Evolutionary conservation across 2,888 invertebrate genomes (phyloP).

Genomic region (Synanthedon vespiformis): DNA sequence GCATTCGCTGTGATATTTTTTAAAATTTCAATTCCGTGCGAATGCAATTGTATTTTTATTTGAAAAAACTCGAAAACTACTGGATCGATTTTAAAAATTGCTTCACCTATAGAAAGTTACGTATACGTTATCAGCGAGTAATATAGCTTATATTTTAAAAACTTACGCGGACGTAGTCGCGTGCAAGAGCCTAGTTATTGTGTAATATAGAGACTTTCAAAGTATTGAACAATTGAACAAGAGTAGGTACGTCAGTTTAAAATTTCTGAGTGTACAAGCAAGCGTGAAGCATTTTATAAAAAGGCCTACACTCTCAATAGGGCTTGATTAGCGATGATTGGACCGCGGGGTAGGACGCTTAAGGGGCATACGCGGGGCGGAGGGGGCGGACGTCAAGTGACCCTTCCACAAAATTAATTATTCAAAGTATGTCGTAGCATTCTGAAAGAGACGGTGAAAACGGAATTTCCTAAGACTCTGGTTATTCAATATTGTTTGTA

Average conservation of each 20-base stretch:
- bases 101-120: too few relatives aligned
- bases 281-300: slow-evolving; percentile 24
- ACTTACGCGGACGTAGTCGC: too few relatives aligned
- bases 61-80: too few relatives aligned
- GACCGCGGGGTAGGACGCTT: slow-evolving; percentile 9
- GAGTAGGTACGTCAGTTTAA: not conserved
- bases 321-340: slow-evolving; percentile 54
- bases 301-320: slow-evolving; percentile 40
- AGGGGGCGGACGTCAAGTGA: slow-evolving; percentile 23
- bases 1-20: too few relatives aligned
- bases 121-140: too few relatives aligned
- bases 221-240: too few relatives aligned
- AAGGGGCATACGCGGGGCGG: slow-evolving; percentile 3
- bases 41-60: too few relatives aligned
- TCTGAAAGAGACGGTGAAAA: slow-evolving; percentile 16
- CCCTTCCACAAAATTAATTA: slow-evolving; percentile 58
- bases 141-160: too few relatives aligned
- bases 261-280: slow-evolving; percentile 3
- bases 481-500: slow-evolving; percentile 37
- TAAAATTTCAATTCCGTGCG: too few relatives aligned
- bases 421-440: slow-evolving; percentile 50
- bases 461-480: slow-evolving; percentile 25
- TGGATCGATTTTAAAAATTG: too few relatives aligned
- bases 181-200: too few relatives aligned
- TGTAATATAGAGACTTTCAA: too few relatives aligned